Base-by-base conservation (phyloP, 2,797 vertebrate genomes). In the Iguana delicatissima region DNA sequence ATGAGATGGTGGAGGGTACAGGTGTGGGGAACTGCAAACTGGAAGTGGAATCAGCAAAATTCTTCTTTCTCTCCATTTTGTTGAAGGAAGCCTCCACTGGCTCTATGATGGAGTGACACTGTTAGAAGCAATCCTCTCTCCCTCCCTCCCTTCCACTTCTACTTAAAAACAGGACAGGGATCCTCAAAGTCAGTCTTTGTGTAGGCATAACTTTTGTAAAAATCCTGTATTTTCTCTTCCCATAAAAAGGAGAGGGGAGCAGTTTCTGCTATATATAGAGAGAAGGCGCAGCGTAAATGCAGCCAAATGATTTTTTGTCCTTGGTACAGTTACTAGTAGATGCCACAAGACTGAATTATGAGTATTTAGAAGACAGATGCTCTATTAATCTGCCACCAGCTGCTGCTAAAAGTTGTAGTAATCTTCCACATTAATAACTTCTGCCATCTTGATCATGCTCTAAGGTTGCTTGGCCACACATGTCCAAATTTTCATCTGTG, bases 231-330 rank as follows among this genome's bases (percentile, higher is more conserved):
- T 42, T 42, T 42, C 38, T 42, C 20, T 77, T 46, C 42, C 16
- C 20, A 77, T 42, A 46, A 77, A 24, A 46, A 18, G n/a, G 73
- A 76, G 73, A 22, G 29, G 26, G 12, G 10, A 69, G 24, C 64
- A 69, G 26, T 32, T 69, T 69, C 67, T 69, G 7, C 64, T 35
- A 9, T 35, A n/a, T 22, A 57, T 76, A 77, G 38, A 77, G 26
- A 62, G 62, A 77, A 20, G 38, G 2, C 2, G 22, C 42, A 22
- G 26, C 14, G 26, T 62, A 52, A 26, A 86, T 77, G 57, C 26
- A 14, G 38, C 84, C 42, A 85, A 85, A 72, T 77, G 10, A 76
- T 76, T 86, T 76, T n/a, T 29, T 86, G 35, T 42, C 59, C 74
- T 32, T 87, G 38, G 26, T 77, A 38, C 9, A 42, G 55, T 62